These are phyloP conservation scores for Dyspetes luteomarginatus DNA, from an alignment of 2,888 invertebrate species.

Conservation along the genomic window DNA sequence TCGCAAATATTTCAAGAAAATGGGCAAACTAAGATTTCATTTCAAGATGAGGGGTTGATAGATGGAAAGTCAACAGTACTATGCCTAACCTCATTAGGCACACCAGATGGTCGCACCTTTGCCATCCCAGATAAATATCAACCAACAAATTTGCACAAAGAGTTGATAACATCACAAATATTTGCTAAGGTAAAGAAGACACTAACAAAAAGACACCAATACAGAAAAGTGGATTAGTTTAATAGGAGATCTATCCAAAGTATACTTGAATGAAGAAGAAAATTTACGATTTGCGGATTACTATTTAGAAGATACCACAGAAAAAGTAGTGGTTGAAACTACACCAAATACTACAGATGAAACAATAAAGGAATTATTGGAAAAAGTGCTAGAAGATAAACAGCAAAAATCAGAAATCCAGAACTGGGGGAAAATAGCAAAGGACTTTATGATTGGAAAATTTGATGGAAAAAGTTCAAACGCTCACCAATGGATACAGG, in stretches of 20 bases:
- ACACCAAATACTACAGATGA: constrained; percentile 3
- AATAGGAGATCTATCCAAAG: constrained; percentile 51
- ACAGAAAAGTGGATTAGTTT: constrained; percentile 66
- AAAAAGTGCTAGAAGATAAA: constrained; percentile 13
- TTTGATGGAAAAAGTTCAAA: constrained; percentile 30
- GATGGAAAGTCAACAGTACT: constrained; percentile 61
- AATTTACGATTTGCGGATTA: constrained; percentile 62
- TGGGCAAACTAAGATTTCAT: constrained; percentile 62
- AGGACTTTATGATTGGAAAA: constrained; percentile 42
- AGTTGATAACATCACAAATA: constrained; percentile 45
- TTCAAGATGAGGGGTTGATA: constrained; percentile 45
- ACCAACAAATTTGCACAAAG: constrained; percentile 48
- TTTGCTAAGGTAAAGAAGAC: constrained; percentile 66
- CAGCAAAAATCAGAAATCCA: constrained; percentile 11
- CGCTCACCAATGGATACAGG: constrained; percentile 20
- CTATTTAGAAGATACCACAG: constrained; percentile 10
- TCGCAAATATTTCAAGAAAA: constrained; percentile 31
- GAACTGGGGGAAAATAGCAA: constrained; percentile 35
- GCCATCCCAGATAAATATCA: constrained; percentile 51
- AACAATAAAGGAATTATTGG: constrained; percentile 18
- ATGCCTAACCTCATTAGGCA: constrained; percentile 64
- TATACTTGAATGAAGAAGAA: constrained; percentile 66
- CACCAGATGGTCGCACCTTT: constrained; percentile 54
- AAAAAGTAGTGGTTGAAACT: not conserved
- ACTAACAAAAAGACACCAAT: constrained; percentile 65